Base-by-base conservation (phyloP, 2,113 vertebrate genomes). In the Dipodomys merriami region DNA sequence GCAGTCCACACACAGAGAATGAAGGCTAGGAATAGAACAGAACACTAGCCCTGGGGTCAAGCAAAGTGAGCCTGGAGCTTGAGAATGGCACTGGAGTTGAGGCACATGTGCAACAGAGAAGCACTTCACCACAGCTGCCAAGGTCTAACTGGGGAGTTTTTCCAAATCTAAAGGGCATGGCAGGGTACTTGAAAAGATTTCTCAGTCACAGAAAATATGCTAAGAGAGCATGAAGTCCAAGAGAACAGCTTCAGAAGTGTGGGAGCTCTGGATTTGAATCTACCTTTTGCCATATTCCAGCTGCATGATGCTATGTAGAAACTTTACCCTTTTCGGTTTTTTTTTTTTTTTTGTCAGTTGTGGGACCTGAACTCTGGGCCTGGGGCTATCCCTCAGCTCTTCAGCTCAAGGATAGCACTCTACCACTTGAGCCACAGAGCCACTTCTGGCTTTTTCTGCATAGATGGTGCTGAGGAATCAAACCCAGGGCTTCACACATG, bases 81-180 rank as follows among this genome's bases (percentile, higher is more conserved):
- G 22, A 69, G 29, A 33, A 0, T 0, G 7, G 20, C 0, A 2
- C 53, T 12, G 18, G n/a, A 82, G n/a, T 11, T 1, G 2, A 18
- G 22, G 20, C 15, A 72, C 33, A 1, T 16, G 30, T 25, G 4
- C 7, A 10, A 68, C 62, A 46, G 76, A 68, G 85, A 25, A n/a
- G 13, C 2, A 49, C 39, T 76, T 57, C 57, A 20, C 13, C 11
- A 5, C 1, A 8, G 15, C 62, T 60, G 25, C 69, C 67, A 74
- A 49, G 7, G 15, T 35, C 60, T 15, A 22, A 18, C 77, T 46
- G 16, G 20, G n/a, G 78, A 33, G 19, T n/a, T 20, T 1, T 15
- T 13, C 39, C 20, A 18, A 25, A 77, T 25, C 27, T 49, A 33
- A 27, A n/a, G 18, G 19, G 11, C 4, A 6, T 6, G 5, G 12